phyloP scores from a whole-genome alignment of 1,140 invertebrate genomes.

The Drosophila pandora region DNA sequence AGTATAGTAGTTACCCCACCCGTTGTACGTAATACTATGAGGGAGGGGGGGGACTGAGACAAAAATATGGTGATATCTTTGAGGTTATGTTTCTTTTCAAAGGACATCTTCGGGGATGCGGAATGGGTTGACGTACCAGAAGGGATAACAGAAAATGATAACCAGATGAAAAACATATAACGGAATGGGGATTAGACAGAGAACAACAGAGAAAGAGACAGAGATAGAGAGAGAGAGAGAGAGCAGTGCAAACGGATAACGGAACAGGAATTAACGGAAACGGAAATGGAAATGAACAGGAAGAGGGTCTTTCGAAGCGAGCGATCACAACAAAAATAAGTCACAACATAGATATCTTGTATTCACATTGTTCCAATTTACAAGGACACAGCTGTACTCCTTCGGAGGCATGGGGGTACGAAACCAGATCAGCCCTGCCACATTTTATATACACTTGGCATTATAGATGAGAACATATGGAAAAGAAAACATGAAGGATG shows the following conservation, averaged over 20 bases:
- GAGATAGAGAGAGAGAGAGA: conserved; percentile 19
- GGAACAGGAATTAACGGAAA: conserved; percentile 15
- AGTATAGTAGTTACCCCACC: conserved; percentile 21
- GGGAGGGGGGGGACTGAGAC: conserved; percentile 4
- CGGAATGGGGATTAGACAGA: conserved; percentile 6
- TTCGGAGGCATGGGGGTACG: conserved; percentile 2
- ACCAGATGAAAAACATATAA: conserved; percentile 38
- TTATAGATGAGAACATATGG: conserved; percentile 8
- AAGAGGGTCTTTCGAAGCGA: conserved; percentile 23
- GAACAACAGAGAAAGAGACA: conserved; percentile 1
- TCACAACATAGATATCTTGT: conserved; percentile 42
- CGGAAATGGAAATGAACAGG: conserved; percentile 13
- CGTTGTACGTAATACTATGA: conserved; percentile 17
- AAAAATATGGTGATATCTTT: conserved; percentile 67
- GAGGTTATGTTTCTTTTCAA: conserved; percentile 8
- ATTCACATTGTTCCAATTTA: conserved; percentile 40
- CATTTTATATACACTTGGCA: conserved; percentile 29
- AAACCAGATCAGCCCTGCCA: background rate
- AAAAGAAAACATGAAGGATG: conserved; percentile 14
- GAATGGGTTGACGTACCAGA: conserved; percentile 9
- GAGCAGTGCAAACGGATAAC: conserved; percentile 13
- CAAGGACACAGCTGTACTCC: conserved; percentile 8
- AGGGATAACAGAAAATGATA: conserved; percentile 24
- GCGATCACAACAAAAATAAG: conserved; percentile 57
- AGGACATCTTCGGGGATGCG: conserved; percentile 13